Percentiles rank a stretch among this genome's conserved stretches.
These are phyloP conservation scores for Ophiodon elongatus DNA, from an alignment of 2,113 vertebrate genomes.

Conservation along the genomic window DNA sequence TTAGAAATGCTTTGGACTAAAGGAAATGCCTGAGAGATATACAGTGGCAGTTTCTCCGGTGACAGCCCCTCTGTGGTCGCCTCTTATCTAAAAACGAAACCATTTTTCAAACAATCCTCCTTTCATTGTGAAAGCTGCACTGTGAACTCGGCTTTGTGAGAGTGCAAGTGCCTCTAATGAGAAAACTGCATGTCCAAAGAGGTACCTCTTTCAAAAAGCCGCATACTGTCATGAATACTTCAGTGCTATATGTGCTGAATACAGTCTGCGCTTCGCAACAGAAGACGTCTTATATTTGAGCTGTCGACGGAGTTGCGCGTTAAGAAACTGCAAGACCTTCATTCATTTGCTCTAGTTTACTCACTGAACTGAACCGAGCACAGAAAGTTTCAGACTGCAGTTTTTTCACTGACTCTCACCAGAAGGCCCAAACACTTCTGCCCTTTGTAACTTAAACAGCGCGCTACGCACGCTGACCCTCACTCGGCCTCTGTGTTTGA, in stretches of 20 bases:
- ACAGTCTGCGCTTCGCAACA: conserved; percentile 6
- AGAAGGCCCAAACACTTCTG: not conserved
- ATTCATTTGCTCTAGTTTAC: conserved; percentile 7
- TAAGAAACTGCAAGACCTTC: conserved; percentile 23
- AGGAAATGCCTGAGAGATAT: conserved; percentile 27
- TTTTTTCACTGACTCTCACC: conserved; percentile 13
- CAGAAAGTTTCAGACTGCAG: not conserved
- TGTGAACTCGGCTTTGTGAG: conserved; percentile 22
- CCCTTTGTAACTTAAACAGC: not conserved
- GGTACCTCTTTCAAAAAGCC: conserved; percentile 17
- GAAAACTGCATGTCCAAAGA: conserved; percentile 7
- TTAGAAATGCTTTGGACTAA: conserved; percentile 49
- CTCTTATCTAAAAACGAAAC: conserved; percentile 44
- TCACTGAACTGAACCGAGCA: not conserved
- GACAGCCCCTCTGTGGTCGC: conserved; percentile 23
- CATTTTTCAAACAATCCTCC: not conserved
- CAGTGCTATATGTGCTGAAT: not conserved
- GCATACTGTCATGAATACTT: conserved; percentile 40
- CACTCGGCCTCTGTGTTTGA: conserved; percentile 33
- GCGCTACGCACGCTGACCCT: not conserved
- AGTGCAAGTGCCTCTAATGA: conserved; percentile 33
- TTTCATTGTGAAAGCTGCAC: conserved; percentile 23
- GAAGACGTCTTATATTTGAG: conserved; percentile 18
- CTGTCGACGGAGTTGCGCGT: conserved; percentile 1
- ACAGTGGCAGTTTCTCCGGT: conserved; percentile 26